Evolutionary conservation across 2,113 vertebrate species (phyloP).

Genomic region (Macroglossus sobrinus): DNA sequence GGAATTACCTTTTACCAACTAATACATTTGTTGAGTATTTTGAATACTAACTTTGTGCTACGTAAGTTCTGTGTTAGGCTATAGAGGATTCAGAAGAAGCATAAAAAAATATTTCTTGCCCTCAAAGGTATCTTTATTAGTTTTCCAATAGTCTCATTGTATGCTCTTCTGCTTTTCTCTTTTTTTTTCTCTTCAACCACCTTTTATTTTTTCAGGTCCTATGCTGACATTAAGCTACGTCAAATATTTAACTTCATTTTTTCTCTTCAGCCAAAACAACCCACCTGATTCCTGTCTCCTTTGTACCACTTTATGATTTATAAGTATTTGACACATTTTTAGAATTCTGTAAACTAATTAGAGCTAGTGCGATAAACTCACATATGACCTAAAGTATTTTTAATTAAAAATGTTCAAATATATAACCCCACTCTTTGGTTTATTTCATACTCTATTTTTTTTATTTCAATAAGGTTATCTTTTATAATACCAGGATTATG

Average conservation of each 20-base stretch:
- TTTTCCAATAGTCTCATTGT: neutral
- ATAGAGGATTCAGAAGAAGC: neutral
- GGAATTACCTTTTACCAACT: neutral
- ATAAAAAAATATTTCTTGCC: neutral
- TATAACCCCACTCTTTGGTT: neutral
- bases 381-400: neutral
- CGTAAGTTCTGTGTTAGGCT: neutral
- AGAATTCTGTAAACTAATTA: neutral
- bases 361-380: neutral
- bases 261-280: neutral
- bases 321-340: neutral
- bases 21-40: neutral
- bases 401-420: neutral
- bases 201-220: neutral
- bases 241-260: neutral
- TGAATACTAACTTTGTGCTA: neutral
- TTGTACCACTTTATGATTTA: neutral
- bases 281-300: neutral
- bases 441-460: neutral
- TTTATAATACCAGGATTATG: neutral
- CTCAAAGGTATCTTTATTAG: neutral
- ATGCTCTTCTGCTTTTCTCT: neutral
- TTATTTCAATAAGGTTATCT: neutral
- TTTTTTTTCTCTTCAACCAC: neutral
- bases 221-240: neutral